Evolutionary conservation across 2,888 invertebrate genomes (phyloP), one percentile per base, ranked within the genome.

Genomic region (Sphinx pinastri): DNA sequence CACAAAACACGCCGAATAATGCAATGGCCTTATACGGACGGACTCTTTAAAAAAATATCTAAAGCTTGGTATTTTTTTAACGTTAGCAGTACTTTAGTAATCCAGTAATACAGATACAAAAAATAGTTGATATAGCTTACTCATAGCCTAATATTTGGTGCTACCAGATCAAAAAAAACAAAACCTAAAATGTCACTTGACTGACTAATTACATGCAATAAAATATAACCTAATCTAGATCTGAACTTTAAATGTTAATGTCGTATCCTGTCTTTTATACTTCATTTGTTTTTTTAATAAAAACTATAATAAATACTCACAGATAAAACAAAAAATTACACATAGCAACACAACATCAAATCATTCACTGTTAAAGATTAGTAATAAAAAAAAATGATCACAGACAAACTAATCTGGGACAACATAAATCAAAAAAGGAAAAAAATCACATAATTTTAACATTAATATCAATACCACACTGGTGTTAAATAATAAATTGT

Each of bases 351-450:
- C 63, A 63, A 63, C 60, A 63, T 25, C 11, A 13, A 49, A 19
- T 45, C 60, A 63, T 2, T 19, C 16, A 63, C 49, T 63, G 49
- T 63, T 63, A 63, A 49, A 49, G 47, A 63, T 63, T 63, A 63
- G 19, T 63, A 47, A 12, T 55, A 47, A 12, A 13, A 19, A 55
- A 19, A 19, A 16, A 63, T 12, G 19, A 16, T 6, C 47, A 63
- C 12, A 63, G 16, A 60, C 16, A 19, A 55, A 47, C 63, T 49
- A 63, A 63, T 63, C 6, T 13, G 49, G 19, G 1, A 63, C 19
- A 47, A 63, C 19, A 63, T 47, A 47, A 47, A 19, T 47, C 16
- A 49, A 47, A 47, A 49, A 49, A 19, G 16, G 16, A 63, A 63
- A 47, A 55, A 63, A 63, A 49, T 4, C 16, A 19, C 49, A 63